Percentiles rank a stretch among this genome's conserved stretches.
Evolutionary conservation across 2,888 invertebrate species (phyloP).

Genomic region (Pristionchus japonicus): DNA sequence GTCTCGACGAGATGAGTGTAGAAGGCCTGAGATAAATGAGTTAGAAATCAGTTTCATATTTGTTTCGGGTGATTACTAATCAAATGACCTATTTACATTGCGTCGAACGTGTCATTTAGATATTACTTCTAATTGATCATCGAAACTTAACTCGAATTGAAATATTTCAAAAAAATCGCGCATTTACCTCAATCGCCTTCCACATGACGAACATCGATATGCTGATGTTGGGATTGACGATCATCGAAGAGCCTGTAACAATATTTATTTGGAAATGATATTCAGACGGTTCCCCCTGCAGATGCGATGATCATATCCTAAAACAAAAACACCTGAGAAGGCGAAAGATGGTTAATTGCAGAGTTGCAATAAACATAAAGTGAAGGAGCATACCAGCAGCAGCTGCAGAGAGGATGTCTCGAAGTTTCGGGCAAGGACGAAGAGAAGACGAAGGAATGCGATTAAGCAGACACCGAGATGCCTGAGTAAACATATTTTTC

Average conservation of each 20-base stretch:
- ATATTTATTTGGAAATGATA: no score
- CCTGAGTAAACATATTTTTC: not conserved
- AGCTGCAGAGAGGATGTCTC: conserved; percentile 19
- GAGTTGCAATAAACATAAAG: no score
- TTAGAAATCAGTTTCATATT: not conserved
- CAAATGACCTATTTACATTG: no score
- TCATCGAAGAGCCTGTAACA: conserved; percentile 76
- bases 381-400: not conserved
- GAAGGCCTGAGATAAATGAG: conserved; percentile 80
- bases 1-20: conserved; percentile 83
- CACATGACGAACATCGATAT: conserved; percentile 87
- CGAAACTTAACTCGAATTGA: no score
- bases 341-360: no score
- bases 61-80: not conserved
- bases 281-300: no score
- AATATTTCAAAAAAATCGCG: not conserved
- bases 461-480: conserved; percentile 30
- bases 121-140: not conserved
- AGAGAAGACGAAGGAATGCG: not conserved
- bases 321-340: no score
- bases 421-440: not conserved
- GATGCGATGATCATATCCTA: no score
- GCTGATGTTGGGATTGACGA: conserved; percentile 84
- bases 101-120: not conserved
- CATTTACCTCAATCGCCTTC: conserved; percentile 85